Evolutionary conservation across 2,888 invertebrate species (phyloP).

Genomic region (Malacosoma neustria): DNA sequence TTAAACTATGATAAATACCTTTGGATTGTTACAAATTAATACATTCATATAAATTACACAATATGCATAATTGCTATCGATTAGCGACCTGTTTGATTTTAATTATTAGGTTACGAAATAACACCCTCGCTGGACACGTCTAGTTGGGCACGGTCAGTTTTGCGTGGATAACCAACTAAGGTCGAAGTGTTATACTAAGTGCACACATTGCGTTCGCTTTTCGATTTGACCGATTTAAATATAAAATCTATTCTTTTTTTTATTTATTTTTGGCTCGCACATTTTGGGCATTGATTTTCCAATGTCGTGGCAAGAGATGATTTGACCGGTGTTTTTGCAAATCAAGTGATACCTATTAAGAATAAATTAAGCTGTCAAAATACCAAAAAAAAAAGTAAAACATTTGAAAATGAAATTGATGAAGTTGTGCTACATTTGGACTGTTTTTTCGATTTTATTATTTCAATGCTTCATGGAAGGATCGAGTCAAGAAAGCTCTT

Average conservation of each 20-base stretch:
- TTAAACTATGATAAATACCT: too few relatives aligned
- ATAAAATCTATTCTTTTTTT: too few relatives aligned
- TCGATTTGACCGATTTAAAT: too few relatives aligned
- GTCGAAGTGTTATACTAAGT: constrained; percentile 44
- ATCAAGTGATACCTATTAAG: too few relatives aligned
- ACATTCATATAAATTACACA: not conserved
- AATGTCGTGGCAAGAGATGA: too few relatives aligned
- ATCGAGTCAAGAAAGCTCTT: constrained; percentile 33
- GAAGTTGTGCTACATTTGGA: constrained; percentile 50
- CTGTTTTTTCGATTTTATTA: constrained; percentile 37
- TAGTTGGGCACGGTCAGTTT: constrained; percentile 47
- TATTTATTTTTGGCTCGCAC: too few relatives aligned
- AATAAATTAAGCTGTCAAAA: too few relatives aligned
- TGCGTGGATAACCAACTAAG: constrained; percentile 41
- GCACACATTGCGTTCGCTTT: constrained; percentile 9
- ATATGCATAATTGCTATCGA: not conserved
- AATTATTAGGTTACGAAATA: constrained; percentile 44
- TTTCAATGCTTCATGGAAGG: constrained; percentile 49
- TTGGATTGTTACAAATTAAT: too few relatives aligned
- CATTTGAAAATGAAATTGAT: constrained; percentile 40
- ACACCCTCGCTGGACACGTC: constrained; percentile 21
- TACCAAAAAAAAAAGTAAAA: too few relatives aligned
- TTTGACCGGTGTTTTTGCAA: too few relatives aligned
- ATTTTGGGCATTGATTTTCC: too few relatives aligned
- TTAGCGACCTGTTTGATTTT: constrained; percentile 23